phyloP scores from a whole-genome alignment of 1,140 invertebrate species.

The Macrostomum lignano region DNA sequence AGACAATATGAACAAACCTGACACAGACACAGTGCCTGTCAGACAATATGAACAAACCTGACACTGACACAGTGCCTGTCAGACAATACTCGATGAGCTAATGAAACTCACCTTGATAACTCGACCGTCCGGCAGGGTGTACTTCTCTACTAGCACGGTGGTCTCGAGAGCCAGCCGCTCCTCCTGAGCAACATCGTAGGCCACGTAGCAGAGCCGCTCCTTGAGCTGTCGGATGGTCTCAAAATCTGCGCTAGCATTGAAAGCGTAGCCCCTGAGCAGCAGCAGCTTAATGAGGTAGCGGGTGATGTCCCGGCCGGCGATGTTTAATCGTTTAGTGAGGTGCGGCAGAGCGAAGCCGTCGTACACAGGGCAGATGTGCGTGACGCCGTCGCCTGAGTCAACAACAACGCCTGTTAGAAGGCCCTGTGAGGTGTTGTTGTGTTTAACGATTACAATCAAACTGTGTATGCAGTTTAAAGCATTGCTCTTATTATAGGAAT shows the following conservation, averaged over 20 bases:
- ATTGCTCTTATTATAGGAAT: too few relatives aligned
- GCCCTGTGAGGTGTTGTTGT: too few relatives aligned
- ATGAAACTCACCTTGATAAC: conserved; percentile 82
- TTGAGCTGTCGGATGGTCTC: conserved; percentile 97
- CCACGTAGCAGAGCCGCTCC: conserved; percentile 95
- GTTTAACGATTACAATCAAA: too few relatives aligned
- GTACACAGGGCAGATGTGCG: conserved; percentile 95
- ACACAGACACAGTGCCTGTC: too few relatives aligned
- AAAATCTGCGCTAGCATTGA: conserved; percentile 98
- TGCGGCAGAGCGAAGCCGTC: conserved; percentile 83
- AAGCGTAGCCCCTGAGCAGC: conserved; percentile 75
- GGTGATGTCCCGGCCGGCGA: conserved; percentile 89
- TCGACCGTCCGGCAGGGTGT: conserved; percentile 79
- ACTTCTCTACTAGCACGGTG: conserved; percentile 81
- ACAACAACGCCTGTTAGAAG: conserved; percentile 87
- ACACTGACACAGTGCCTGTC: too few relatives aligned
- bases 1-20: too few relatives aligned
- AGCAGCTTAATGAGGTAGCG: conserved; percentile 89
- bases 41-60: too few relatives aligned
- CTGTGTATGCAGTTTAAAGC: too few relatives aligned
- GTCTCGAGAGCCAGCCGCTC: conserved; percentile 83
- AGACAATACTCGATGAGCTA: too few relatives aligned
- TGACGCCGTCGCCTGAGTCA: conserved; percentile 91
- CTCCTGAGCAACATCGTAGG: conserved; percentile 92
- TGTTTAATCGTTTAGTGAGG: conserved; percentile 68